Conservation (phyloP, 2,888 invertebrate genomes). For the Punctoribates punctum region DNA sequence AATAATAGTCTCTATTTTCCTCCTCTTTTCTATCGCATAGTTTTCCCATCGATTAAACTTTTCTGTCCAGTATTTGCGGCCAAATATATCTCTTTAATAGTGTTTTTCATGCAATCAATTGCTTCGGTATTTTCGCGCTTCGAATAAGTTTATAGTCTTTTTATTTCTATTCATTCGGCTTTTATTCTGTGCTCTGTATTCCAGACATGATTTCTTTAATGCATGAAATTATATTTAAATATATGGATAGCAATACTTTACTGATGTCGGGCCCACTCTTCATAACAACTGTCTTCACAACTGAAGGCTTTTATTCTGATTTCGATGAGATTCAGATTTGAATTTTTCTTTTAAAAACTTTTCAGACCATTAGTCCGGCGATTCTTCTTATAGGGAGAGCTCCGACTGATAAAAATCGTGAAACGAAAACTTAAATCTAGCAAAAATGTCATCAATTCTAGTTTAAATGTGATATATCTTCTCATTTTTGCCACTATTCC, state of each 20-base stretch:
- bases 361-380: slow-evolving; percentile 17
- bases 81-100: neutral
- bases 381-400: slow-evolving; percentile 3
- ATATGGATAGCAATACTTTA: slow-evolving; percentile 22
- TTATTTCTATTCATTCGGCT: neutral
- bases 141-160: neutral
- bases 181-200: neutral
- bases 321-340: neutral
- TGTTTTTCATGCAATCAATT: neutral
- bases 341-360: neutral
- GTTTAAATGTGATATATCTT: slow-evolving; percentile 40
- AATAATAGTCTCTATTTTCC: neutral
- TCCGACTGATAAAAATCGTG: slow-evolving; percentile 10
- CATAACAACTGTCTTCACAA: neutral
- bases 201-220: neutral
- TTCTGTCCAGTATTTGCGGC: slow-evolving; percentile 25
- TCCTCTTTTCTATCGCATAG: neutral
- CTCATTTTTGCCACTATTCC: slow-evolving; percentile 31
- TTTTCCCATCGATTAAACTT: neutral
- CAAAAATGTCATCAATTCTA: slow-evolving; percentile 35
- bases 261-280: neutral
- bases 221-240: slow-evolving; percentile 21
- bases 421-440: slow-evolving; percentile 26
- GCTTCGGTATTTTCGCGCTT: no score
- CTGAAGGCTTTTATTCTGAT: neutral